Evolutionary conservation across 2,888 invertebrate species (phyloP).

Genomic region (Hyposoter dolosus): DNA sequence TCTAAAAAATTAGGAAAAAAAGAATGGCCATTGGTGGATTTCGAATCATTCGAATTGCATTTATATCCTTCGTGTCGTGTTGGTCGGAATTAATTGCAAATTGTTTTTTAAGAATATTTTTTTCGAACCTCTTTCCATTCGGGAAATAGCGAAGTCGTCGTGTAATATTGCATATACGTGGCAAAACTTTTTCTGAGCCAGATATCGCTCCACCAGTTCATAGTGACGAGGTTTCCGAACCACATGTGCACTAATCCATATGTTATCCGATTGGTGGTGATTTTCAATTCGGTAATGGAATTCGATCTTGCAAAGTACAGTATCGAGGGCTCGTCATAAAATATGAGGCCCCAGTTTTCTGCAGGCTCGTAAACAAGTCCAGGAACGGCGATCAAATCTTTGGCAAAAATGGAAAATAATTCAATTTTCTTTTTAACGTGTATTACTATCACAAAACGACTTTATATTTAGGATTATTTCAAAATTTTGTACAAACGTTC

Average conservation of each 20-base stretch:
- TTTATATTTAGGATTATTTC: no score
- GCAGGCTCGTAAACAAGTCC: background rate
- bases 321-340: conserved; percentile 45
- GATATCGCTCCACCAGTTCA: conserved; percentile 89
- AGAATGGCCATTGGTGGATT: background rate
- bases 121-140: conserved; percentile 70
- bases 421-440: background rate
- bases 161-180: conserved; percentile 87
- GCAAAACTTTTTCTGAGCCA: conserved; percentile 91
- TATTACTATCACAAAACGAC: no score
- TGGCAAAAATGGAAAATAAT: conserved; percentile 76
- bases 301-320: conserved; percentile 83
- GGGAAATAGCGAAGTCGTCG: conserved; percentile 58
- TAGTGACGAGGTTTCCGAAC: conserved; percentile 91
- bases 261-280: conserved; percentile 83
- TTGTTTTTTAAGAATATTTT: no score
- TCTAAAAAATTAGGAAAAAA: conserved; percentile 45
- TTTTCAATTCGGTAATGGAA: conserved; percentile 86
- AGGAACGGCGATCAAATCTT: conserved; percentile 50
- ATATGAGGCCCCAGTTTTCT: conserved; percentile 42
- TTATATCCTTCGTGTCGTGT: no score
- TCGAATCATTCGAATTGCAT: no score
- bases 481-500: no score
- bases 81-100: no score
- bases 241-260: conserved; percentile 93